Percentiles rank a stretch among this genome's conserved stretches.
Conservation (phyloP, 2,797 vertebrate genomes). For the Halcyon smyrnensis region DNA sequence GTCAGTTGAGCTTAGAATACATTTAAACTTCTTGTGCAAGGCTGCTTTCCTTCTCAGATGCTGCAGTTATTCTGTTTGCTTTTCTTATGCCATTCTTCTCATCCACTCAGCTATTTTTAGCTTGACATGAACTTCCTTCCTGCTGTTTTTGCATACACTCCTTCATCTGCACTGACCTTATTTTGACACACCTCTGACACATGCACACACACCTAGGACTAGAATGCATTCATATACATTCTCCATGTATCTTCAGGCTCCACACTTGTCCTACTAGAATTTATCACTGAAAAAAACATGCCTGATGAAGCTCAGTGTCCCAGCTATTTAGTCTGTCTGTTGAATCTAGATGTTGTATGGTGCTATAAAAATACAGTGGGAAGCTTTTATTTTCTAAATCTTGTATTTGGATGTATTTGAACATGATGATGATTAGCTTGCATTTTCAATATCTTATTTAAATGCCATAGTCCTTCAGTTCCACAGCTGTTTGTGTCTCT, state of each 20-base stretch:
- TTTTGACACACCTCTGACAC: slow-evolving; percentile 47
- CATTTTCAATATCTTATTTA: background rate
- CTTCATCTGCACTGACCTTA: slow-evolving; percentile 57
- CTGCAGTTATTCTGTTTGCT: background rate
- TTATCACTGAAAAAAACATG: background rate
- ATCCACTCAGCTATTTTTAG: slow-evolving; percentile 30
- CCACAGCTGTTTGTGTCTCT: background rate
- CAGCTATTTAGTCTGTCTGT: background rate
- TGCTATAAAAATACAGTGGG: background rate
- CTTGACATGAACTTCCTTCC: slow-evolving; percentile 18
- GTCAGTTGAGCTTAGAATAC: background rate
- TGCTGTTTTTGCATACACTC: slow-evolving; percentile 39
- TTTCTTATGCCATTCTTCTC: background rate
- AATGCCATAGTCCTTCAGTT: background rate
- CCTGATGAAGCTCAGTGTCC: background rate
- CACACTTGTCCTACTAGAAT: background rate
- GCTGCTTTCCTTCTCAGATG: background rate
- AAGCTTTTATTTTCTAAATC: background rate
- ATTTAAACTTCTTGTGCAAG: background rate
- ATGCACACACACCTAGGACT: background rate
- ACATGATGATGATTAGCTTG: background rate
- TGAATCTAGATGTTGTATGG: background rate
- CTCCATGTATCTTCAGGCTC: background rate
- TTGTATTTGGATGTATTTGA: background rate
- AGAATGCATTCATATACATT: background rate